Evolutionary conservation across 1,140 invertebrate species (phyloP), one percentile per base, ranked within the genome.

Genomic region (Octopus sinensis): DNA sequence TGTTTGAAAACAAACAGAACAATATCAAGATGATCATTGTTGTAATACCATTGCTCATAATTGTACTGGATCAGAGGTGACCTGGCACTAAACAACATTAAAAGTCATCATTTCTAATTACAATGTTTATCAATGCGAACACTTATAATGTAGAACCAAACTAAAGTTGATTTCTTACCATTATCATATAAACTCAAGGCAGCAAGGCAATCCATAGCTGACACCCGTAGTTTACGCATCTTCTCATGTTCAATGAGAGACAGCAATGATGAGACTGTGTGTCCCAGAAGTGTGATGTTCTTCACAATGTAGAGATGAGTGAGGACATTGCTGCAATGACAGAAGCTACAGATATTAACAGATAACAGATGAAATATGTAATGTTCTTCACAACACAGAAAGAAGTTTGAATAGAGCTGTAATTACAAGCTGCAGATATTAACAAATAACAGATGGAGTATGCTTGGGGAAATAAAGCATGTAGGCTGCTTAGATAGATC

Each of bases 231-330:
- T 51, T 84, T 80, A 53, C 87, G 82, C 53, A 84, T 80, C 56
- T 79, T 81, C 71, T 87, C 86, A 1, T 83, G 82, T 71, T 88
- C 84, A 9, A 86, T 86, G n/a, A 89, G 71, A 77, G 83, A 83
- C 13, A 89, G 83, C 68, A 89, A 62, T 6, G 87, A 80, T 13
- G 88, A 87, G 10, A 88, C 85, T 62, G 86, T 83, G 79, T 87
- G 85, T 13, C 88, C 88, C 13, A 89, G 83, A 4, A 86, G 76
- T 52, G 88, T 86, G 9, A 89, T 76, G 82, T 84, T 85, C 54
- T 79, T 78, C 9, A 84, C 78, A 9, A 83, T 79, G 80, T 86
- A 89, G 17, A 88, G 54, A 17, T 82, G 82, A 75, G 84, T 53
- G 43, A 77, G 81, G 23, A 86, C 81, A 9, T 87, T 83, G 56